Base-by-base conservation (phyloP, 1,140 invertebrate genomes). In the Diabrotica virgifera region DNA sequence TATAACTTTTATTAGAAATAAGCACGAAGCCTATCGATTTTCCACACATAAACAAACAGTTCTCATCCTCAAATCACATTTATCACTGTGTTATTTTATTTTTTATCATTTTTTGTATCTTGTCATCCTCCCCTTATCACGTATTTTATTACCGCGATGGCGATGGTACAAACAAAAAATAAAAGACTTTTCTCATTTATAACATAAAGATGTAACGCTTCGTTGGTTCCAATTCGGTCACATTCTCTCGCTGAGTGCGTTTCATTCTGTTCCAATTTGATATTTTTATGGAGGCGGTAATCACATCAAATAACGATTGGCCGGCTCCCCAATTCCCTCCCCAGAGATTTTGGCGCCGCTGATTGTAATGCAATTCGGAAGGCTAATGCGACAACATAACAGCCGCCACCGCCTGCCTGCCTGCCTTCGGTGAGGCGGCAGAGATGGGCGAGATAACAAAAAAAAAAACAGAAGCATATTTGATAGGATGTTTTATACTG, bases 311-410 rank as follows among this genome's bases (percentile, higher is more conserved):
- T 66, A 66, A 66, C 66, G 66, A 67, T 67, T 67, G 60, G 66
- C 62, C 54, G 61, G 59, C 37, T 67, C 62, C 62, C 62, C 12
- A 40, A 50, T 46, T n/a, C 40, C 40, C n/a, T n/a, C 62, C 62
- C 62, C 13, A 59, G 55, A 59, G 57, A 40, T 52, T 58, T 58
- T 56, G 51, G 62, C 62, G 62, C 62, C 56, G 62, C 40, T 64
- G 66, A 67, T 67, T 67, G 66, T 67, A 67, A 67, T 67, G 66
- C 66, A 67, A 67, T 67, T 64, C 57, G 11, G 62, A 36, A 59
- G 62, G 36, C 52, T 63, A 64, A 64, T 60, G 52, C 55, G 65
- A 67, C 60, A 60, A 67, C 57, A 63, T 63, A 24, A 24, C 24
- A 24, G 4, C 24, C 24, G 24, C 24, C 24, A 4, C 24, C 24